Evolutionary conservation across 2,888 invertebrate genomes (phyloP), one percentile per base, ranked within the genome.

Genomic region (Micoletzkya japonica): DNA sequence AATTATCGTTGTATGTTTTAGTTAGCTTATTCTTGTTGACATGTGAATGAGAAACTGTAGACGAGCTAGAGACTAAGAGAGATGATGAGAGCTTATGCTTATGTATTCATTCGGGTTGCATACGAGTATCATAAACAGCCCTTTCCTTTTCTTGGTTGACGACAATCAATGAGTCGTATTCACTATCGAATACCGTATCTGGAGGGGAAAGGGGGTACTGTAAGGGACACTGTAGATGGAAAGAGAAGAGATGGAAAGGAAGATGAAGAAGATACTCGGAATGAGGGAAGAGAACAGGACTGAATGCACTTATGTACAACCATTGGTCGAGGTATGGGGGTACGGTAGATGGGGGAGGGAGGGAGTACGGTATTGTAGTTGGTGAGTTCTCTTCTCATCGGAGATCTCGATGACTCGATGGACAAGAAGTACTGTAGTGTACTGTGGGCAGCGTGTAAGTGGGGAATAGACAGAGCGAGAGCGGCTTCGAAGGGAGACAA

Each of bases 381-480:
- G 34, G n/a, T 50, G 0, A 49, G 24, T 17, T 26, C 34, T n/a
- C 50, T 63, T 3, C 17, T 63, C 7, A 4, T 50, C 7, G 50
- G 50, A 10, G 34, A 63, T 63, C 34, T 63, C 1, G 63, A 63
- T 7, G 32, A 49, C 10, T 63, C 63, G 1, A 7, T 63, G 0
- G 26, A 30, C 24, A 24, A 34, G 34, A n/a, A 63, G 32, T 24
- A 50, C 17, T 50, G 50, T 50, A 34, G 26, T 14, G 20, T 24
- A n/a, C 26, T 63, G 26, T 63, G 63, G 63, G 50, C 3, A 50
- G 63, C 63, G 20, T 34, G 34, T 14, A 63, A 50, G 50, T 63
- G 63, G 63, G 50, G 63, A 50, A 63, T 63, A 26, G 63, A 63
- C 7, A 10, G 63, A 34, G 63, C 63, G 1, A 63, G 50, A 24